Percentiles rank a stretch among this genome's conserved stretches.
Evolutionary conservation across 2,888 invertebrate species (phyloP).

Genomic region (Eulithis testata): DNA sequence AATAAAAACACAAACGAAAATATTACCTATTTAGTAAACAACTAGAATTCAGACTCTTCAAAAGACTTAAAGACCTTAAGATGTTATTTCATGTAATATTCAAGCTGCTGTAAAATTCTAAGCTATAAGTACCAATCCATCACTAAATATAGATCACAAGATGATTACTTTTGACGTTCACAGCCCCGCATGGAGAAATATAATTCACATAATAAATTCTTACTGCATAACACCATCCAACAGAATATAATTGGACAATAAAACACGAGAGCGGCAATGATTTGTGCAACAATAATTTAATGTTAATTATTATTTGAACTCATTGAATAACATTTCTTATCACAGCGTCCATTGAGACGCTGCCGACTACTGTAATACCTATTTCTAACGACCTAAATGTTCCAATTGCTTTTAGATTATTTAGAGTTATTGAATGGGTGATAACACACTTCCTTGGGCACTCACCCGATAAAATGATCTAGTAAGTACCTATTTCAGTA

Average conservation of each 20-base stretch:
- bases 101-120: neutral
- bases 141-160: conserved; percentile 1
- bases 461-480: neutral
- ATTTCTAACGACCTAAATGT: conserved; percentile 54
- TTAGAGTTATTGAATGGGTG: conserved; percentile 29
- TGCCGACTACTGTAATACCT: conserved; percentile 36
- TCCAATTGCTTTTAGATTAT: conserved; percentile 32
- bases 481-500: too few species aligned
- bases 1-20: too few species aligned
- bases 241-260: conserved; percentile 71
- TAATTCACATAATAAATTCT: conserved; percentile 7
- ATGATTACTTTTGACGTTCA: conserved; percentile 4
- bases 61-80: too few species aligned
- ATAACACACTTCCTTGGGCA: conserved; percentile 19
- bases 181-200: neutral
- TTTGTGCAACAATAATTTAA: conserved; percentile 66
- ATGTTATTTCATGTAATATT: neutral
- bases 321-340: conserved; percentile 70
- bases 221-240: conserved; percentile 47
- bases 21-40: too few species aligned
- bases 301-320: conserved; percentile 70
- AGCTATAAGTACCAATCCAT: neutral
- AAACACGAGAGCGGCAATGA: conserved; percentile 58
- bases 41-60: too few species aligned
- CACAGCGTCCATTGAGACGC: conserved; percentile 50